A percentile compares a stretch with the other conserved stretches of the same genome.
Conservation (phyloP, 2,797 vertebrate genomes). For the Peromyscus aztecus region DNA sequence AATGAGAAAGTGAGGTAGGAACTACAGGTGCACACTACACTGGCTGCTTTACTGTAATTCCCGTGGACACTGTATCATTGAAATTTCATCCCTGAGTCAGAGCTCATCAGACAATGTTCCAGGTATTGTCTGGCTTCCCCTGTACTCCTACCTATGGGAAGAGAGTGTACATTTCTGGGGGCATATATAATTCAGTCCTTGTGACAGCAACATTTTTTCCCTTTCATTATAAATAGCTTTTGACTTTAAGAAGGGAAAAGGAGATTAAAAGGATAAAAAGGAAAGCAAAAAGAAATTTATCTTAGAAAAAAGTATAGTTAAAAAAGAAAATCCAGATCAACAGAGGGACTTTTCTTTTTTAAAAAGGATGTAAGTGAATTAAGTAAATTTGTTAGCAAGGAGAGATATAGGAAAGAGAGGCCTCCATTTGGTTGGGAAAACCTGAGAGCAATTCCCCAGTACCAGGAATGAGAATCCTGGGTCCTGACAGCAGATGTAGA, state of each 20-base stretch:
- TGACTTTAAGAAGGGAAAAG: constrained; percentile 27
- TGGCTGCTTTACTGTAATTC: not conserved
- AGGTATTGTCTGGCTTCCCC: not conserved
- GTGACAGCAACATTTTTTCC: not conserved
- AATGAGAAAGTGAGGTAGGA: not conserved
- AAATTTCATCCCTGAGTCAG: not conserved
- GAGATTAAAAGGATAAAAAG: not conserved
- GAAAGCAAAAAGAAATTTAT: not conserved
- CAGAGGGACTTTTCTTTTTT: not conserved
- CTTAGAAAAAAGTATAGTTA: not conserved
- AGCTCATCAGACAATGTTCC: not conserved
- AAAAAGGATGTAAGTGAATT: not conserved
- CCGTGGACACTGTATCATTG: not conserved
- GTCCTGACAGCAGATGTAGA: not conserved
- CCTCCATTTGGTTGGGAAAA: not conserved
- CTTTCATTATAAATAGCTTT: constrained; percentile 50
- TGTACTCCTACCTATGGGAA: not conserved
- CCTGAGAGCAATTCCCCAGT: not conserved
- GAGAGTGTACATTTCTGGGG: not conserved
- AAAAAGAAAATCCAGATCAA: not conserved
- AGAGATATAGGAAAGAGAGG: not conserved
- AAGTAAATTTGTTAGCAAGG: not conserved
- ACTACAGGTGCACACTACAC: not conserved
- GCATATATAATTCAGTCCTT: not conserved
- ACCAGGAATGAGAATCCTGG: not conserved